These are phyloP conservation scores for Drymodes brunneopygia DNA, from an alignment of 2,113 vertebrate species.

Conservation along the genomic window DNA sequence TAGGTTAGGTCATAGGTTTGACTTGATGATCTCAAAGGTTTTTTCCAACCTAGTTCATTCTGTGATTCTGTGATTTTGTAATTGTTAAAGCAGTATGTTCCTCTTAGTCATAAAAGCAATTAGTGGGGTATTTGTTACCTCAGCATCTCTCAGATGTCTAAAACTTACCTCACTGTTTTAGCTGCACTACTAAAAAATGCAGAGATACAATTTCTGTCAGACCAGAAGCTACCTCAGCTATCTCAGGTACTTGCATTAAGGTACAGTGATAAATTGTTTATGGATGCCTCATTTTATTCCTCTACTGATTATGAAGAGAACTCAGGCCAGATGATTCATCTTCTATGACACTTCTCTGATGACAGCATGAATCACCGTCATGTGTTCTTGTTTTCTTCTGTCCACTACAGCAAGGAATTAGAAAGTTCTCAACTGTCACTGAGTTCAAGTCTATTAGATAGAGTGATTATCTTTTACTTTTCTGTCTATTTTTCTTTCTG, in stretches of 20 bases:
- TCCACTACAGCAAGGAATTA: neutral
- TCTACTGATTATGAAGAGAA: neutral
- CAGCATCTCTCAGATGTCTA: neutral
- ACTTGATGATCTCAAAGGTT: neutral
- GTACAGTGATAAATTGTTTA: neutral
- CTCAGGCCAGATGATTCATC: neutral
- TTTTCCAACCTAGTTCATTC: neutral
- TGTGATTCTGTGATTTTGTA: neutral
- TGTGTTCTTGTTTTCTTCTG: neutral
- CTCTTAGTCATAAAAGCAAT: neutral
- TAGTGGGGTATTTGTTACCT: neutral
- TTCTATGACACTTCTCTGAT: neutral
- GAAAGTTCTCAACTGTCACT: neutral
- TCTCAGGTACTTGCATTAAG: neutral
- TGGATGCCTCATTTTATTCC: neutral
- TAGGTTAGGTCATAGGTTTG: neutral
- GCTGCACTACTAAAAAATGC: neutral
- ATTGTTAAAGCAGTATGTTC: neutral
- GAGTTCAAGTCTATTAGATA: neutral
- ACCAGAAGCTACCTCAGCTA: neutral
- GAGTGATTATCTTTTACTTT: neutral
- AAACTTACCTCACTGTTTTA: neutral
- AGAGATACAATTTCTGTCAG: neutral
- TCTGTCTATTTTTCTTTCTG: neutral
- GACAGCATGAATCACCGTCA: neutral